These are phyloP conservation scores for Leucophenga montana DNA, from an alignment of 2,888 invertebrate species.

Conservation along the genomic window DNA sequence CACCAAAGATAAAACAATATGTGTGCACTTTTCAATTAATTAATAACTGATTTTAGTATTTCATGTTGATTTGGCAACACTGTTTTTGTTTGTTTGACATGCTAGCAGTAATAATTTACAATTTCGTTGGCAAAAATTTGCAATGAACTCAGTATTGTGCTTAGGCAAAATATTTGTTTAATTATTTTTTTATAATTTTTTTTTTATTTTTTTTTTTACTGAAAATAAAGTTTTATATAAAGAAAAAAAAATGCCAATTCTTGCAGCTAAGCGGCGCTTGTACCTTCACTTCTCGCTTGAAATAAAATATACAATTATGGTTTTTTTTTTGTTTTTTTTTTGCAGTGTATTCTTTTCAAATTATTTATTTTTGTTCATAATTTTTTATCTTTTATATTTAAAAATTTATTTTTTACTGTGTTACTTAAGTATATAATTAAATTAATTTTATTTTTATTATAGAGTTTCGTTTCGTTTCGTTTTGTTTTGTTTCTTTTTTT, in stretches of 20 bases:
- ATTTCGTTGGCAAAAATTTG: too few species aligned
- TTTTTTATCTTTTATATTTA: slow-evolving; percentile 60
- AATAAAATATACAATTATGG: slow-evolving; percentile 4
- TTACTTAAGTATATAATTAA: slow-evolving; percentile 22
- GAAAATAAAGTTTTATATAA: slow-evolving; percentile 8
- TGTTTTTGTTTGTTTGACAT: too few species aligned
- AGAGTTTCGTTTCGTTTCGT: slow-evolving; percentile 30
- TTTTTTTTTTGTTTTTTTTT: slow-evolving; percentile 26
- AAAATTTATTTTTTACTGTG: slow-evolving; percentile 15
- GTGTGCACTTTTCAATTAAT: too few species aligned
- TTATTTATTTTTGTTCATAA: slow-evolving; percentile 39
- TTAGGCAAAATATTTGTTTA: not conserved
- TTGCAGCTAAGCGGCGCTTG: not conserved
- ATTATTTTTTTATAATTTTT: not conserved
- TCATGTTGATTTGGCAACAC: too few species aligned
- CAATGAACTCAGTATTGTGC: too few species aligned
- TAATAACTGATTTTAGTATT: too few species aligned
- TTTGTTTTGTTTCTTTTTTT: too few species aligned
- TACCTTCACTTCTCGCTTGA: slow-evolving; percentile 4
- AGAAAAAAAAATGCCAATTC: not conserved
- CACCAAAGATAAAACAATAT: too few species aligned
- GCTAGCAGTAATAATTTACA: too few species aligned
- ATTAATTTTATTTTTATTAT: slow-evolving; percentile 45
- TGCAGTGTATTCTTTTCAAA: slow-evolving; percentile 22
- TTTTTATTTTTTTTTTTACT: slow-evolving; percentile 1